A percentile compares a stretch with the other conserved stretches of the same genome.
Conservation (phyloP, 1,140 invertebrate genomes). For the Ectropis grisescens region DNA sequence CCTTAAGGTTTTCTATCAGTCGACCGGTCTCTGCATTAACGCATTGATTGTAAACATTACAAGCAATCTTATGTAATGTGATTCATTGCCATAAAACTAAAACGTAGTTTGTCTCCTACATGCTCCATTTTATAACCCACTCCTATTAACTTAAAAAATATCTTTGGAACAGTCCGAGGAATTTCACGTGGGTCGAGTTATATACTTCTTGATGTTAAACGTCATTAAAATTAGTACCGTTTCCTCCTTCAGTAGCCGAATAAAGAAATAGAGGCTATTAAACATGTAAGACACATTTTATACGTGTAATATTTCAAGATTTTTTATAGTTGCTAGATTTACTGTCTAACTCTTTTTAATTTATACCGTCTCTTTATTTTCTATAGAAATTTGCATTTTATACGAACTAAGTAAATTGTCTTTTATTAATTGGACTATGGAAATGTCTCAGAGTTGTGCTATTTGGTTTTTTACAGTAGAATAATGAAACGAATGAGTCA, state of each 20-base stretch:
- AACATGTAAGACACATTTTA: constrained; percentile 33
- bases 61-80: too few species aligned
- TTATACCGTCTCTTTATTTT: constrained; percentile 23
- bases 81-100: too few species aligned
- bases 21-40: too few species aligned
- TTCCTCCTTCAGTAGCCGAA: constrained; percentile 40
- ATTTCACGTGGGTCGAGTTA: constrained; percentile 8
- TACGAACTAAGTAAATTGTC: constrained; percentile 17
- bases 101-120: too few species aligned
- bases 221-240: constrained; percentile 26
- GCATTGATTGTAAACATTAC: too few species aligned
- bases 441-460: too few species aligned
- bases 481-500: too few species aligned
- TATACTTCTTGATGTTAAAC: constrained; percentile 25
- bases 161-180: constrained; percentile 1
- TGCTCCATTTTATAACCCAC: too few species aligned
- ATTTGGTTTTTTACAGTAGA: too few species aligned
- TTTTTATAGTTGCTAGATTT: constrained; percentile 35
- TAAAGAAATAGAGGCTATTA: constrained; percentile 36
- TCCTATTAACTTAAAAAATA: too few species aligned
- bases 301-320: constrained; percentile 28
- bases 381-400: constrained; percentile 32
- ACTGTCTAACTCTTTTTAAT: constrained; percentile 24
- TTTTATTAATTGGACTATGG: too few species aligned
- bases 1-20: too few species aligned